Evolutionary conservation across 2,888 invertebrate species (phyloP), one percentile per base, ranked within the genome.

Genomic region (Blera fallax): DNA sequence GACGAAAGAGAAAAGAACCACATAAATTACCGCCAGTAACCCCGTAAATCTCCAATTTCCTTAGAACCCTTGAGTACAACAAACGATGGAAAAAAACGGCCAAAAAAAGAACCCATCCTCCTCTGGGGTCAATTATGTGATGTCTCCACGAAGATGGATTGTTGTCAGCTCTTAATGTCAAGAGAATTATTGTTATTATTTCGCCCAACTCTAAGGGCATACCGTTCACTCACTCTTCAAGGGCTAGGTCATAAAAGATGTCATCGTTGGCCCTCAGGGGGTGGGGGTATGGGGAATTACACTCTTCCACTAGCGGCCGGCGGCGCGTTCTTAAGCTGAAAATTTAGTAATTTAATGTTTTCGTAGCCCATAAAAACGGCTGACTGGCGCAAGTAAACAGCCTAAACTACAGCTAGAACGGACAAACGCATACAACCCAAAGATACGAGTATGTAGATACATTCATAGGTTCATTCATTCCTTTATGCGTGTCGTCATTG

Each of bases 101-200:
- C n/a, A 8, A 48, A 48, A 34, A 54, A 24, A 73, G 52, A 2
- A 16, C 27, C 11, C 50, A 43, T 32, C 37, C 27, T 62, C 62
- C 14, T 73, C 65, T 50, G 29, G 64, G 64, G 70, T 84, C 74
- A 74, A 74, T 52, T 74, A 64, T 48, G 69, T 48, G 58, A 45
- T 40, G 72, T 69, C 60, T 27, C 27, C 27, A 43, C 16, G 76
- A 84, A 85, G 84, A 85, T 85, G 76, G 60, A 85, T 85, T 85
- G 84, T 85, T 81, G 84, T 85, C 84, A 85, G 84, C 40, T 80
- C 81, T 60, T 76, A 58, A 85, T 84, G 56, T 74, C 73, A 84
- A 50, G 79, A 70, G 79, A 84, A 84, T 84, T 79, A 84, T 83
- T 79, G 24, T 83, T 73, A 32, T 74, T 62, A 67, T 67, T 62